Base-by-base conservation (phyloP, 2,797 vertebrate species). In the Sphenodon punctatus region DNA sequence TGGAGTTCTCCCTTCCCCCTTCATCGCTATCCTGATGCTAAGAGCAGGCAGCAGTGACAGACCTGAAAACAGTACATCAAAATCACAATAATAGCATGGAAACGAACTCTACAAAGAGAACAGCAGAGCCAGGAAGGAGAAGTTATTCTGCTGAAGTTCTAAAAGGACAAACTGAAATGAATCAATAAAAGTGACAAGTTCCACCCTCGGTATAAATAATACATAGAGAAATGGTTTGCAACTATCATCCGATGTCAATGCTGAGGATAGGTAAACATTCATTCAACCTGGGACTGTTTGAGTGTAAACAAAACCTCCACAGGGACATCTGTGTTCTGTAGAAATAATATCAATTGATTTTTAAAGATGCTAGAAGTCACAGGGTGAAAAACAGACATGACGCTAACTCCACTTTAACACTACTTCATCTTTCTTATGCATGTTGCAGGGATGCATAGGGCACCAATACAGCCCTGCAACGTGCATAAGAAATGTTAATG, bases 281-380 rank as follows among this genome's bases (percentile, higher is more conserved):
- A n/a, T n/a, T n/a, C n/a, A n/a, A n/a, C n/a, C n/a, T n/a, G n/a
- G n/a, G 76, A 34, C 32, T n/a, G 46, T 34, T 23, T 46, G 69
- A 81, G 61, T 38, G 60, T 42, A 84, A 76, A 66, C 78, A 32
- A 84, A 0, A 70, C 67, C 41, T 75, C 79, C 74, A 36, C 12
- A 25, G 15, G 61, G 39, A 75, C n/a, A 67, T 36, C 41, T 4
- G 14, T 66, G 51, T 43, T 84, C 84, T 74, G 64, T 67, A 66
- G 30, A 68, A 80, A 84, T 78, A 49, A 82, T 3, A 81, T 49
- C 79, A 60, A 76, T 79, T 82, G 72, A 2, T 34, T 60, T 34
- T 42, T 23, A 69, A 86, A 79, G 27, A 15, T 39, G 17, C 46
- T 78, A 65, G 38, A 81, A 61, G 6, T 41, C 74, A 66, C n/a